A percentile compares a stretch with the other conserved stretches of the same genome.
These are phyloP conservation scores for Hippocampus guttulatus DNA, from an alignment of 2,113 vertebrate genomes.

Conservation along the genomic window DNA sequence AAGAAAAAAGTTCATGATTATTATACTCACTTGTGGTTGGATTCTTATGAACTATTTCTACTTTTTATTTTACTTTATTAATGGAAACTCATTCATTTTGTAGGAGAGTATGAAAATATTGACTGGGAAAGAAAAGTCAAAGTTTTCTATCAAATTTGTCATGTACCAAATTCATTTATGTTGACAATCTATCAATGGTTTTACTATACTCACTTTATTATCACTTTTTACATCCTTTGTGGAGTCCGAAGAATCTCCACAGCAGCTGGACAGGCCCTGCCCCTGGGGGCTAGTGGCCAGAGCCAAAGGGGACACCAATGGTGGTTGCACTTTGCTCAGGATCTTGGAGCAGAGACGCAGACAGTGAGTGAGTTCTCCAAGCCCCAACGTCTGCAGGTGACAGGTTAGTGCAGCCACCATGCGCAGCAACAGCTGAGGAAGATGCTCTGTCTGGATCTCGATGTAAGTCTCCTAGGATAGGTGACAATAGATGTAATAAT, in stretches of 20 bases:
- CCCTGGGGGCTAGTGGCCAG: slow-evolving; percentile 67
- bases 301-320: slow-evolving; percentile 81
- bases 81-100: background rate
- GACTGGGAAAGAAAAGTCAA: background rate
- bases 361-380: slow-evolving; percentile 89
- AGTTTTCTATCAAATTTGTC: background rate
- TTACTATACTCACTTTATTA: slow-evolving; percentile 75
- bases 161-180: background rate
- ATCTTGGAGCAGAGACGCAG: slow-evolving; percentile 97
- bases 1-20: background rate
- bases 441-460: slow-evolving; percentile 97
- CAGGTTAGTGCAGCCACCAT: slow-evolving; percentile 91
- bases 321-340: slow-evolving; percentile 96
- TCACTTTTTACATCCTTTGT: slow-evolving; percentile 78
- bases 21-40: background rate
- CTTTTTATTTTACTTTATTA: background rate
- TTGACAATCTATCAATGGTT: background rate
- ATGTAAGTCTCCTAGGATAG: slow-evolving; percentile 89
- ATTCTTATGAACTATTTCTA: background rate
- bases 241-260: slow-evolving; percentile 48
- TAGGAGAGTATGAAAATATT: background rate
- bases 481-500: background rate
- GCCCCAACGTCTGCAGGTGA: slow-evolving; percentile 83
- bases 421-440: slow-evolving; percentile 90
- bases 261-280: slow-evolving; percentile 46